Evolutionary conservation across 2,888 invertebrate species (phyloP), one percentile per base, ranked within the genome.

Genomic region (Drepanosiphum platanoidis): DNA sequence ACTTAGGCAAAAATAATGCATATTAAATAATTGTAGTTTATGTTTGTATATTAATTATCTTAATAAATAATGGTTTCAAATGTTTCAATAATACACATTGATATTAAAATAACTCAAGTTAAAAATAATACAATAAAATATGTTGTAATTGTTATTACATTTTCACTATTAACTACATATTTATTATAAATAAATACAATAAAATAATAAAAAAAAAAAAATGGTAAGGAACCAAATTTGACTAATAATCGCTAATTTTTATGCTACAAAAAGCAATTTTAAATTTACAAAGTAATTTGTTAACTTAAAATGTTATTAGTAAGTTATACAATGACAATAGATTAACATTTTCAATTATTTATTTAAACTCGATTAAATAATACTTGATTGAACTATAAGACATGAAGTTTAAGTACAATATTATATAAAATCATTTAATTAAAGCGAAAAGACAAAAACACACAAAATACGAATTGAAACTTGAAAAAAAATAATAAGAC

Each of bases 201-300:
- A 61, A 68, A 79, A 68, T n/a, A n/a, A n/a, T n/a, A n/a, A n/a
- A n/a, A n/a, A n/a, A n/a, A 42, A 42, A 52, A 42, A 8, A 39
- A 42, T 72, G 81, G 81, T 81, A 81, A 71, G 81, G 71, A 83
- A 74, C 74, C 32, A 64, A 82, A 72, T 82, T 74, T 68, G 72
- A 82, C 82, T 64, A 72, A 82, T 34, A 72, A 46, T 27, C 46
- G 64, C 18, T 13, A 80, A 70, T 52, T 70, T 70, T 7, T 39
- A 39, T 30, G 15, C 27, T 39, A 81, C 22, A 58, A 71, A 4
- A 71, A 22, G 70, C 22, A 39, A 71, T 32, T 68, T 46, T 15
- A 46, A 68, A 46, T 46, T 36, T 70, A 36, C 27, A 70, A 81
- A 58, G 27, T 52, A 52, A 32, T 11, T 39, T 39, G 9, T 71